phyloP scores from a whole-genome alignment of 2,888 invertebrate genomes.

The Aporophyla nigra region DNA sequence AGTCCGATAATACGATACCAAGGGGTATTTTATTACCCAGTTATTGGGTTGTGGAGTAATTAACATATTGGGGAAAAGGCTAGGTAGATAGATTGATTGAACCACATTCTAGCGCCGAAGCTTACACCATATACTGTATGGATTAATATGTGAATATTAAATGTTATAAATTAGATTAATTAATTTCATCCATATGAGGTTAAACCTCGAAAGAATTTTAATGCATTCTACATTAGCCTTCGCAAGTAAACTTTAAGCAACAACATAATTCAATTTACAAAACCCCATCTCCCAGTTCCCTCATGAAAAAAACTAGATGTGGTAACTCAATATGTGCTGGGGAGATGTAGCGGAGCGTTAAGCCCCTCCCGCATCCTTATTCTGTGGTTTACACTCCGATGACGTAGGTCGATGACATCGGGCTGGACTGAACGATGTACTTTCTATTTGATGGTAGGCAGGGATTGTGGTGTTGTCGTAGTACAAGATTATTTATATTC shows the following conservation, averaged over 20 bases:
- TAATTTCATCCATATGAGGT: background rate
- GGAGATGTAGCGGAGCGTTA: constrained; percentile 63
- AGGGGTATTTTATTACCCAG: too few relatives aligned
- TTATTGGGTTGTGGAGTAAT: too few relatives aligned
- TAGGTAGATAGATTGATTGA: background rate
- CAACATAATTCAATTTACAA: constrained; percentile 41
- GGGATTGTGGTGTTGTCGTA: background rate
- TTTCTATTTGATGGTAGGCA: constrained; percentile 25
- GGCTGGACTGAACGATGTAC: constrained; percentile 37
- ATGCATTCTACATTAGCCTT: background rate
- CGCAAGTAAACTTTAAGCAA: background rate
- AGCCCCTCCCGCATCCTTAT: constrained; percentile 61
- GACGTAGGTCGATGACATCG: constrained; percentile 66
- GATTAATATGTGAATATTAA: background rate
- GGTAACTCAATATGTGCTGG: constrained; percentile 61
- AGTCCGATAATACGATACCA: too few relatives aligned
- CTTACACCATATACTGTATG: too few relatives aligned
- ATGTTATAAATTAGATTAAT: background rate
- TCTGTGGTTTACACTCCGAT: constrained; percentile 68
- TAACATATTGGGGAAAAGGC: too few relatives aligned
- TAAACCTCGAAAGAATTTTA: background rate
- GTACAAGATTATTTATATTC: background rate
- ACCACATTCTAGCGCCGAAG: too few relatives aligned
- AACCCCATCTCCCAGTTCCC: constrained; percentile 23
- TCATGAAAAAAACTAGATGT: constrained; percentile 47